phyloP scores from a whole-genome alignment of 2,888 invertebrate species.

The Drosophila prolongata region DNA sequence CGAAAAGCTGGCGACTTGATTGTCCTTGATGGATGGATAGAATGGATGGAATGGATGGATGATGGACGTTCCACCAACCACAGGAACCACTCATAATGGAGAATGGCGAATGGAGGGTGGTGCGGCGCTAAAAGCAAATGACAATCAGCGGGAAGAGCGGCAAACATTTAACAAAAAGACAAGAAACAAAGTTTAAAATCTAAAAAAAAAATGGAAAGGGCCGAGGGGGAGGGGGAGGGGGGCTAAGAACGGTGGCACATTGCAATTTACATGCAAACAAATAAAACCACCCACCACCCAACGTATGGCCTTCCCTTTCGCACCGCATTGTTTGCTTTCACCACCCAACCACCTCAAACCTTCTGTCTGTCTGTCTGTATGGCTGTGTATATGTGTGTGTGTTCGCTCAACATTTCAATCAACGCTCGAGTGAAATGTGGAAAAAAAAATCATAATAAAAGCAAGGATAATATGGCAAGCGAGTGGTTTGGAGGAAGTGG shows the following conservation, averaged over 20 bases:
- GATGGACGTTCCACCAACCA: slow-evolving; percentile 22
- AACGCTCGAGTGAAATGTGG: slow-evolving; percentile 77
- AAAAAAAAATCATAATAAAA: slow-evolving; percentile 73
- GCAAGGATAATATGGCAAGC: slow-evolving; percentile 71
- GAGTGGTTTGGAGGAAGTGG: slow-evolving; percentile 26
- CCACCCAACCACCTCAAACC: slow-evolving; percentile 11
- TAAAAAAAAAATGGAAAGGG: slow-evolving; percentile 42
- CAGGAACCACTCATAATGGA: slow-evolving; percentile 42
- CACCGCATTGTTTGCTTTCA: slow-evolving; percentile 6
- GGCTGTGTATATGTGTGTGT: slow-evolving; percentile 13
- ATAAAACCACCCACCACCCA: slow-evolving; percentile 48
- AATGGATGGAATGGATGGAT: slow-evolving; percentile 25
- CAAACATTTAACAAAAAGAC: slow-evolving; percentile 66
- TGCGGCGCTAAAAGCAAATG: slow-evolving; percentile 52
- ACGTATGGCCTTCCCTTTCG: slow-evolving; percentile 5
- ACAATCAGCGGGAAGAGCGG: slow-evolving; percentile 35
- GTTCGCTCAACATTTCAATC: slow-evolving; percentile 77
- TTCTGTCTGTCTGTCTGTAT: slow-evolving; percentile 7
- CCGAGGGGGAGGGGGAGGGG: not conserved
- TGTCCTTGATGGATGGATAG: slow-evolving; percentile 66
- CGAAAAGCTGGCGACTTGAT: slow-evolving; percentile 57
- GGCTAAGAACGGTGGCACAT: slow-evolving; percentile 58
- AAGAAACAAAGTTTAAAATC: slow-evolving; percentile 48
- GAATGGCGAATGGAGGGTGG: slow-evolving; percentile 8
- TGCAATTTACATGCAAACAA: slow-evolving; percentile 79